phyloP scores from a whole-genome alignment of 1,140 invertebrate genomes.

The Apolygus lucorum region DNA sequence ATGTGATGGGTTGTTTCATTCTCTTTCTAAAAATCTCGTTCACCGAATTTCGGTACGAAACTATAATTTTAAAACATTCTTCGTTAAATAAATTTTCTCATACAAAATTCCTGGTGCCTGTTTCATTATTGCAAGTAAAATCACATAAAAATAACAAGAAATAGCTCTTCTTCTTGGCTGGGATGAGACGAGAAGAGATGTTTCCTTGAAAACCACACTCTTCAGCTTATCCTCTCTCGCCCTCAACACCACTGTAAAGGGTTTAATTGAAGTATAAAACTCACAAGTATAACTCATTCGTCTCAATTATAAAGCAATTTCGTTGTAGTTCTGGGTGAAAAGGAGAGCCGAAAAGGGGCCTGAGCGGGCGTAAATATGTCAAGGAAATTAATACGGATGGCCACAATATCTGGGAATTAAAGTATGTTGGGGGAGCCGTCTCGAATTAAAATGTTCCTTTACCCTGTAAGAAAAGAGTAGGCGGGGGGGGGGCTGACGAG shows the following conservation, averaged over 20 bases:
- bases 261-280: conserved; percentile 21
- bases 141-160: no score
- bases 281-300: conserved; percentile 17
- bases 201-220: no score
- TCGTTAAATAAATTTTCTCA: no score
- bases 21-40: no score
- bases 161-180: no score
- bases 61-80: no score
- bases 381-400: conserved; percentile 20
- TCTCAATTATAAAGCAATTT: conserved; percentile 24
- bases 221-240: not conserved
- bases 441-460: conserved; percentile 20
- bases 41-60: no score
- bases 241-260: not conserved
- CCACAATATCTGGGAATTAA: conserved; percentile 23
- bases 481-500: conserved; percentile 3
- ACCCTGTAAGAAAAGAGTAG: no score
- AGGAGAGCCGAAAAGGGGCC: not conserved
- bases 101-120: no score
- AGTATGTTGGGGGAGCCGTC: conserved; percentile 8
- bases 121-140: no score
- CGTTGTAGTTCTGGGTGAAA: conserved; percentile 10
- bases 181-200: no score
- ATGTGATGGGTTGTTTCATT: no score
- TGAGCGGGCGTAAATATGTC: conserved; percentile 8